Percentiles rank a stretch among this genome's conserved stretches.
Conservation (phyloP, 2,888 invertebrate species). For the Catocala nupta region DNA sequence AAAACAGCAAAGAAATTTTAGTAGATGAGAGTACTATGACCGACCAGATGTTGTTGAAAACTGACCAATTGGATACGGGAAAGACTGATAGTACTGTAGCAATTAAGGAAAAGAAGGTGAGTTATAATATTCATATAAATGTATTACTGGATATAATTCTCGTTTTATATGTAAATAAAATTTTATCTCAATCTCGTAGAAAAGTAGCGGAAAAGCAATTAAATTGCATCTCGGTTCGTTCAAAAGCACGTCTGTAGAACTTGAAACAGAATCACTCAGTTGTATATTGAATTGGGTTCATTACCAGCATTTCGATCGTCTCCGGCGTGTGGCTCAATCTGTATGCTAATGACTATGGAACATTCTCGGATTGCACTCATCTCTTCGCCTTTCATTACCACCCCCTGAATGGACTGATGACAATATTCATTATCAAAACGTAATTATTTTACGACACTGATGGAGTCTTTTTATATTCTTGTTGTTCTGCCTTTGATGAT, state of each 20-base stretch:
- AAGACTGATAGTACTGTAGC: constrained; percentile 76
- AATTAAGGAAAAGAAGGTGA: constrained; percentile 73
- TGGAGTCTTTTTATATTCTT: not conserved
- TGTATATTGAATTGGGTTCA: constrained; percentile 62
- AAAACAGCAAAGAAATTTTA: constrained; percentile 71
- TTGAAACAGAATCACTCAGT: constrained; percentile 49
- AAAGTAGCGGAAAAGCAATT: constrained; percentile 15
- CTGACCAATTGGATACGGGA: constrained; percentile 69
- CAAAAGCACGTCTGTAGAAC: constrained; percentile 20
- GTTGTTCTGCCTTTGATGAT: no score
- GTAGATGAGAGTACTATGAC: constrained; percentile 75
- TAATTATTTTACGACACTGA: constrained; percentile 2
- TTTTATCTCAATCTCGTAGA: not conserved
- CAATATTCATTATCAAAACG: constrained; percentile 21
- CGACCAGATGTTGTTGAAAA: constrained; percentile 63
- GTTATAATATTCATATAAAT: constrained; percentile 32
- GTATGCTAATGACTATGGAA: constrained; percentile 75
- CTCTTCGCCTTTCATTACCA: constrained; percentile 56
- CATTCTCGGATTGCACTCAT: constrained; percentile 57
- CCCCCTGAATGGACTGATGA: constrained; percentile 50
- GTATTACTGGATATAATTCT: not conserved
- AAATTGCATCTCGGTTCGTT: constrained; percentile 27
- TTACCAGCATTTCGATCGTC: constrained; percentile 67
- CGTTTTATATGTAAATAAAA: constrained; percentile 4
- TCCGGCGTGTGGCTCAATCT: constrained; percentile 71